Percentiles rank a stretch among this genome's conserved stretches.
Evolutionary conservation across 2,113 vertebrate species (phyloP).

Genomic region (Phylloscopus trochilus): DNA sequence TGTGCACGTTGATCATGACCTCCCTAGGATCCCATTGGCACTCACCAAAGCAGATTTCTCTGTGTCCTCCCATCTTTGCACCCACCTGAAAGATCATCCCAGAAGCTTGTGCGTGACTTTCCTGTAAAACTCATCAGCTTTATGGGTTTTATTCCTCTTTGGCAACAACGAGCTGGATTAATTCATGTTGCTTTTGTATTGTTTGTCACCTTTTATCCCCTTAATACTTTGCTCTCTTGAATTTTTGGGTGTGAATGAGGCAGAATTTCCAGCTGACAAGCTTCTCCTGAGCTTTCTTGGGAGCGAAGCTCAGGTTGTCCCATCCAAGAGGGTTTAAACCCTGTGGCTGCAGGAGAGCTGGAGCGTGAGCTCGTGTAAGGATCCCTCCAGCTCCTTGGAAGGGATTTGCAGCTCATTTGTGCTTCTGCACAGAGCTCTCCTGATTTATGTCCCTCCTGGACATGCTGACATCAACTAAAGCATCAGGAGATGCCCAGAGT

Average conservation of each 20-base stretch:
- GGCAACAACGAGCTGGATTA: fast-evolving
- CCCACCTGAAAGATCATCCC: not conserved
- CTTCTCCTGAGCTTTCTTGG: not conserved
- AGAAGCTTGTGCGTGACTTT: not conserved
- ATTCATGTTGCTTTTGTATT: not conserved
- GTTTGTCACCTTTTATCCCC: not conserved
- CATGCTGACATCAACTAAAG: not conserved
- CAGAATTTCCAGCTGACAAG: not conserved
- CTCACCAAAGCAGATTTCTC: not conserved
- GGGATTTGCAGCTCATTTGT: not conserved
- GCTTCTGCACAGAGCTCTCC: not conserved
- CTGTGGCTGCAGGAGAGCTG: not conserved
- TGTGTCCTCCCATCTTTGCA: not conserved
- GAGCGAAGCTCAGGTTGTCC: not conserved
- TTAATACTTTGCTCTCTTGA: not conserved
- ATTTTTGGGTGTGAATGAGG: not conserved
- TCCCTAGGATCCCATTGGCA: not conserved
- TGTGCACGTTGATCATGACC: fast-evolving
- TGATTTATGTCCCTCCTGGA: not conserved
- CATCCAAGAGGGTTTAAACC: not conserved
- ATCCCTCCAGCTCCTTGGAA: not conserved
- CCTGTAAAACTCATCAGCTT: not conserved
- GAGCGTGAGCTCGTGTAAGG: fast-evolving
- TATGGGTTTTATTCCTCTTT: not conserved
- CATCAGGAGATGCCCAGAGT: not conserved